A percentile compares a stretch with the other conserved stretches of the same genome.
Evolutionary conservation across 2,888 invertebrate genomes (phyloP).

Genomic region (Agrilus mali): DNA sequence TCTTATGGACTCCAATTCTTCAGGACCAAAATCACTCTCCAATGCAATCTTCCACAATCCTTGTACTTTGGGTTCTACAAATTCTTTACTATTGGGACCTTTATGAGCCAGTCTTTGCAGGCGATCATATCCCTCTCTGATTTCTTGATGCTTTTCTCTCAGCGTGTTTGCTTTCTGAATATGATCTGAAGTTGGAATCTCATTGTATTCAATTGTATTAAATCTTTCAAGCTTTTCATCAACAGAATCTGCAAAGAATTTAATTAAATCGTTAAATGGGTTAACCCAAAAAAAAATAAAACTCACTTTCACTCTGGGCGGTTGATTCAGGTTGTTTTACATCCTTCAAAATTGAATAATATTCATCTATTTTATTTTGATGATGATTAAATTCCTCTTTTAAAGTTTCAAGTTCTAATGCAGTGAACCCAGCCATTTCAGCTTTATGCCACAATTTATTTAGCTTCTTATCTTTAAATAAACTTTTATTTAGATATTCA

Average conservation of each 20-base stretch:
- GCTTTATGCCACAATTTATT: conserved; percentile 86
- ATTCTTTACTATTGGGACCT: conserved; percentile 73
- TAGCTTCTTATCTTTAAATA: conserved; percentile 83
- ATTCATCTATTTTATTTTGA: conserved; percentile 86
- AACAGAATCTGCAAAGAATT: conserved; percentile 45
- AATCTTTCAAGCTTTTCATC: conserved; percentile 59
- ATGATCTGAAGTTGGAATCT: conserved; percentile 51
- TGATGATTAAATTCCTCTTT: conserved; percentile 86
- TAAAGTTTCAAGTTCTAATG: conserved; percentile 67
- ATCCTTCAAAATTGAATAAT: conserved; percentile 65
- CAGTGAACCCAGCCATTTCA: conserved; percentile 73
- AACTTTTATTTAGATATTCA: conserved; percentile 54
- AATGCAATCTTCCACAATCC: conserved; percentile 76
- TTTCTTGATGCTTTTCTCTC: conserved; percentile 58
- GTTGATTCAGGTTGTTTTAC: conserved; percentile 46
- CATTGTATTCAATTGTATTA: conserved; percentile 50
- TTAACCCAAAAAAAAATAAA: conserved; percentile 2
- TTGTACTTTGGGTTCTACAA: conserved; percentile 83
- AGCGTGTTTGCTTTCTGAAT: conserved; percentile 55
- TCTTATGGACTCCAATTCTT: conserved; percentile 75
- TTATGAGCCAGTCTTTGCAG: conserved; percentile 60
- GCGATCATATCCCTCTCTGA: conserved; percentile 69
- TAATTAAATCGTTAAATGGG: conserved; percentile 3
- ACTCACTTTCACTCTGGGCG: conserved; percentile 54
- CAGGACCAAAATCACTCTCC: conserved; percentile 64